Evolutionary conservation across 2,888 invertebrate genomes (phyloP).

Genomic region (Tenthredo mesomela): DNA sequence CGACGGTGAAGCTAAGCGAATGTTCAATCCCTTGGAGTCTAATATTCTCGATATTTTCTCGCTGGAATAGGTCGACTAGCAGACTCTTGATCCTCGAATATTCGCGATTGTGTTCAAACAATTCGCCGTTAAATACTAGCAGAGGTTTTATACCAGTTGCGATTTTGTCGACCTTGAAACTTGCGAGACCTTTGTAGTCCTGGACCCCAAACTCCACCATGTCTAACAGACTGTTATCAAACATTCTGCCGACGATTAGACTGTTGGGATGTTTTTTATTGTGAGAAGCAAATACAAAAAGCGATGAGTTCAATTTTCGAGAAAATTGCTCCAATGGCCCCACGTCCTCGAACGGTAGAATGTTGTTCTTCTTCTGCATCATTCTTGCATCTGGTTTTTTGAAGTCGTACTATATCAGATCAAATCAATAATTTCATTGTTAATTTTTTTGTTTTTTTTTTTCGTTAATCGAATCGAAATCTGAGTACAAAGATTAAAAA

Average conservation of each 20-base stretch:
- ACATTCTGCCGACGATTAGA: conserved; percentile 92
- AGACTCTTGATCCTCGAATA: conserved; percentile 92
- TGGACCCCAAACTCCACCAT: conserved; percentile 98
- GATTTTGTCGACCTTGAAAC: conserved; percentile 90
- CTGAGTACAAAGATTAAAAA: neutral
- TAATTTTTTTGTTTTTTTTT: neutral
- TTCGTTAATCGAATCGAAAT: conserved; percentile 37
- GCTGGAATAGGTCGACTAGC: conserved; percentile 95
- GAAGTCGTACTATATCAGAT: conserved; percentile 82
- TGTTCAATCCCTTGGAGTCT: conserved; percentile 96
- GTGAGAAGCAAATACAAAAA: conserved; percentile 95
- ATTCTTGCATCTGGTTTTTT: conserved; percentile 92
- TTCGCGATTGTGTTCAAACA: conserved; percentile 91
- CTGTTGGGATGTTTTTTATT: conserved; percentile 98
- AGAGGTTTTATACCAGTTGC: conserved; percentile 93
- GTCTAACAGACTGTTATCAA: conserved; percentile 93
- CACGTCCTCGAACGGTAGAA: conserved; percentile 95
- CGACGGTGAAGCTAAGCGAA: conserved; percentile 93
- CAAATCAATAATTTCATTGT: neutral
- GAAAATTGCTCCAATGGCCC: conserved; percentile 88
- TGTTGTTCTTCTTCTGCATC: conserved; percentile 90
- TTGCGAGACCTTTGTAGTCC: conserved; percentile 87
- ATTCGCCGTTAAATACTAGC: conserved; percentile 93
- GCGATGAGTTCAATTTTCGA: conserved; percentile 91
- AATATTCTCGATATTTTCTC: conserved; percentile 89